Percentiles rank a stretch among this genome's conserved stretches.
These are phyloP conservation scores for Macropodus opercularis DNA, from an alignment of 2,797 vertebrate species.

Conservation along the genomic window DNA sequence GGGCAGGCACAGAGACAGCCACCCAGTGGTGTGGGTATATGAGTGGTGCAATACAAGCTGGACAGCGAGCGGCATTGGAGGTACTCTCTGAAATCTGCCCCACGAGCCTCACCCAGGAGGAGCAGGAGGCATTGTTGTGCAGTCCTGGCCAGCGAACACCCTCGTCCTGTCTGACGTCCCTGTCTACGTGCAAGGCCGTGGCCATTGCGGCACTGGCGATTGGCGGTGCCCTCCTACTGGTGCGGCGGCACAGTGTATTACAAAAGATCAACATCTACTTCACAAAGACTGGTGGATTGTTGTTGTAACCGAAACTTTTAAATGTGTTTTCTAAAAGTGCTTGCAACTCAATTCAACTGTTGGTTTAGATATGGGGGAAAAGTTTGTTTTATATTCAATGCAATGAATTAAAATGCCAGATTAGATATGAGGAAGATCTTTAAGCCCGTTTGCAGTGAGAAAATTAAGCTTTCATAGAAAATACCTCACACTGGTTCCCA, in stretches of 20 bases:
- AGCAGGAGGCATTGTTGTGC: conserved; percentile 43
- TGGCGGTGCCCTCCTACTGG: conserved; percentile 55
- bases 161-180: neutral
- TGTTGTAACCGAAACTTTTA: neutral
- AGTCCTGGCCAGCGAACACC: conserved; percentile 9
- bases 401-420: conserved; percentile 3
- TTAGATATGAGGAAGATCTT: conserved; percentile 13
- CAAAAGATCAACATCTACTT: conserved; percentile 25
- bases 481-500: conserved; percentile 36
- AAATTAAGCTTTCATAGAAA: conserved; percentile 25
- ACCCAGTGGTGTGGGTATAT: conserved; percentile 83
- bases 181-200: conserved; percentile 18
- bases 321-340: no score
- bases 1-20: conserved; percentile 83
- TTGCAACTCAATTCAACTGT: no score
- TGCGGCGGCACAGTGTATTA: conserved; percentile 25
- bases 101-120: conserved; percentile 57
- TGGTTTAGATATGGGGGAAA: no score
- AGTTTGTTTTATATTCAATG: no score
- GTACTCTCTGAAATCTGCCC: conserved; percentile 73
- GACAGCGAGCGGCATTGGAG: conserved; percentile 79
- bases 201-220: conserved; percentile 41
- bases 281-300: neutral
- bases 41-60: conserved; percentile 79
- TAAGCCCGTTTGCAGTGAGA: conserved; percentile 28